These are phyloP conservation scores for Platyscapa corneri DNA, from an alignment of 1,140 invertebrate genomes.

Conservation along the genomic window DNA sequence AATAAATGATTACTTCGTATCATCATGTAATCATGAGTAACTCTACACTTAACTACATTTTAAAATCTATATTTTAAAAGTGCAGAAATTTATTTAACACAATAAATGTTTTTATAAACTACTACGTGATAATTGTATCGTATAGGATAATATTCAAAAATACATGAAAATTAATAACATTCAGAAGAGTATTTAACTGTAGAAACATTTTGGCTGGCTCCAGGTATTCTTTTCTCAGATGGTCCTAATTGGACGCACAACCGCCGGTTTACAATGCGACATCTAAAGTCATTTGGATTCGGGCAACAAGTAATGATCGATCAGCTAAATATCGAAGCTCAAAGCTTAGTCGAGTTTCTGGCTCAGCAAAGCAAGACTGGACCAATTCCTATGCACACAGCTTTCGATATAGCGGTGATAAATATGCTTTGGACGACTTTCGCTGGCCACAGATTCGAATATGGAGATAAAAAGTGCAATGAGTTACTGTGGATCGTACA, in stretches of 20 bases:
- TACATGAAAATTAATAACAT: no score
- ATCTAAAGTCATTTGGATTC: constrained; percentile 79
- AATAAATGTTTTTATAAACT: no score
- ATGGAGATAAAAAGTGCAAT: constrained; percentile 74
- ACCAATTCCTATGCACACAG: constrained; percentile 72
- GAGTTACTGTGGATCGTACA: constrained; percentile 76
- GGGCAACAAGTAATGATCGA: constrained; percentile 77
- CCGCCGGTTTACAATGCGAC: constrained; percentile 77
- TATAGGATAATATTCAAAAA: no score
- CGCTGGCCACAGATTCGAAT: constrained; percentile 79
- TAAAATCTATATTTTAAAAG: no score
- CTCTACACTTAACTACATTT: no score
- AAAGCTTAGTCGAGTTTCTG: constrained; percentile 72
- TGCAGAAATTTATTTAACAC: no score
- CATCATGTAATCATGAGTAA: neutral
- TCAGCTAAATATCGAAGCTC: constrained; percentile 77
- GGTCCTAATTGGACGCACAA: constrained; percentile 78
- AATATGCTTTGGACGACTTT: constrained; percentile 85
- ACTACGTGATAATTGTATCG: no score
- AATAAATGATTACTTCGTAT: neutral
- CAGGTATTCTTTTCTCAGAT: constrained; percentile 81
- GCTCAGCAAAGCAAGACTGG: constrained; percentile 55
- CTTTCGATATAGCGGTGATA: constrained; percentile 78
- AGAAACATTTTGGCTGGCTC: neutral
- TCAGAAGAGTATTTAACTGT: no score